Base-by-base conservation (phyloP, 2,888 invertebrate genomes). In the Orthonevra nobilis region DNA sequence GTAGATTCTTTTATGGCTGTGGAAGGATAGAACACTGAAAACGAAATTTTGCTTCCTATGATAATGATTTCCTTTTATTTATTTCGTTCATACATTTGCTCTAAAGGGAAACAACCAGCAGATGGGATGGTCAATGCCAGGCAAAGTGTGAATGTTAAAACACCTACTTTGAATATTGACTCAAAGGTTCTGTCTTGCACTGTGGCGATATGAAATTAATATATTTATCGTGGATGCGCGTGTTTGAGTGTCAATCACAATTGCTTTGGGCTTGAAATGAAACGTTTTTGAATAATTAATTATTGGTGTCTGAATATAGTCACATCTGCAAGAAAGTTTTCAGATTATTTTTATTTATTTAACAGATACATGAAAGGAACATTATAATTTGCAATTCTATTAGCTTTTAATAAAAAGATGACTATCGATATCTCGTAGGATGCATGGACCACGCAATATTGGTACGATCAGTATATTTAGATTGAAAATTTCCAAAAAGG, bases 201-300 rank as follows among this genome's bases (percentile, higher is more conserved):
- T n/a, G n/a, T 30, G 23, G 32, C 10, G 48, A 38, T 40, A 42
- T 20, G 32, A 9, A 7, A 63, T 23, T 58, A 30, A 50, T 74
- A 28, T 40, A 50, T 58, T 77, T 72, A 72, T 58, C 52, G 54
- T 72, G 66, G 77, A 77, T 60, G 77, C 77, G 72, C 77, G 64
- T 77, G 72, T 66, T 52, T 42, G 28, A 34, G 72, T 77, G 72
- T 72, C 72, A 70, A 72, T 72, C 50, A 32, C 64, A 28, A 50
- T 20, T 63, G 36, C 66, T 66, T 60, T 46, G 17, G 23, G 30
- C 17, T 40, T 44, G 42, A n/a, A n/a, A n/a, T n/a, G 12, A 17
- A 30, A 63, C 44, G 44, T 34, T n/a, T 34, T 36, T 52, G 17
- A 46, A 4, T 34, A 54, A 54, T 61, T 20, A 63, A 32, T n/a